Conservation (phyloP, 2,888 invertebrate species). For the Siphlonurus alternatus region DNA sequence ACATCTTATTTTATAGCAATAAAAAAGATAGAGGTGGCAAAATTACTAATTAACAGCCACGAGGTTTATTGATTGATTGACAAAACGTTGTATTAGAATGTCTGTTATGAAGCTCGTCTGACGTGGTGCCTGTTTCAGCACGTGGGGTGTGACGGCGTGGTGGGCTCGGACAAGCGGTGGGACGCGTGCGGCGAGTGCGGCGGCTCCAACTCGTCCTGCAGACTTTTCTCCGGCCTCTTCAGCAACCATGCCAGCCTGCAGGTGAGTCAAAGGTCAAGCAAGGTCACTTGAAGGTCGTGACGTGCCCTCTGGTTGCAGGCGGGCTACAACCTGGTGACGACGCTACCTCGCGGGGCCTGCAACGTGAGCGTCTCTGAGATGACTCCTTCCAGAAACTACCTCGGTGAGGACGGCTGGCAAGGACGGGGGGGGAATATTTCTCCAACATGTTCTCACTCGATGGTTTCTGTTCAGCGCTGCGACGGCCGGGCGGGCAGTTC, state of each 20-base stretch:
- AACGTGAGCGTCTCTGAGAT: slow-evolving; percentile 75
- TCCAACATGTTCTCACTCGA: too few species aligned
- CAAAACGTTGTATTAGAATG: too few species aligned
- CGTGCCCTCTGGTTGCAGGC: too few species aligned
- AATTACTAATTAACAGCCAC: too few species aligned
- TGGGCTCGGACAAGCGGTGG: slow-evolving; percentile 61
- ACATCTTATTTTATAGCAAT: too few species aligned
- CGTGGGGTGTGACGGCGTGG: slow-evolving; percentile 68
- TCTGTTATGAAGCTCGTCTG: too few species aligned
- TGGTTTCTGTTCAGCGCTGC: slow-evolving; percentile 56
- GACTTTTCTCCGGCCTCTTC: slow-evolving; percentile 58
- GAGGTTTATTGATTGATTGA: too few species aligned
- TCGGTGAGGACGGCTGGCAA: too few species aligned
- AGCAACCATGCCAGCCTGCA: background rate
- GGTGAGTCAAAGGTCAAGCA: background rate
- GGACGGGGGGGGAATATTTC: too few species aligned
- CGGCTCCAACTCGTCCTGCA: slow-evolving; percentile 66
- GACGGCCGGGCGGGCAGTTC: slow-evolving; percentile 54
- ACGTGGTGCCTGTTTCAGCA: slow-evolving; percentile 57
- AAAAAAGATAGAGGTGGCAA: too few species aligned
- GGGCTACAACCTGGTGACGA: slow-evolving; percentile 70
- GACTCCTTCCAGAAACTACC: slow-evolving; percentile 62
- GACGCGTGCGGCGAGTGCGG: slow-evolving; percentile 87
- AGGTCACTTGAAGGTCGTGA: background rate
- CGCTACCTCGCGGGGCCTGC: slow-evolving; percentile 73